Evolutionary conservation across 2,888 invertebrate genomes (phyloP), one percentile per base, ranked within the genome.

Genomic region (Temnothorax rugatulus): DNA sequence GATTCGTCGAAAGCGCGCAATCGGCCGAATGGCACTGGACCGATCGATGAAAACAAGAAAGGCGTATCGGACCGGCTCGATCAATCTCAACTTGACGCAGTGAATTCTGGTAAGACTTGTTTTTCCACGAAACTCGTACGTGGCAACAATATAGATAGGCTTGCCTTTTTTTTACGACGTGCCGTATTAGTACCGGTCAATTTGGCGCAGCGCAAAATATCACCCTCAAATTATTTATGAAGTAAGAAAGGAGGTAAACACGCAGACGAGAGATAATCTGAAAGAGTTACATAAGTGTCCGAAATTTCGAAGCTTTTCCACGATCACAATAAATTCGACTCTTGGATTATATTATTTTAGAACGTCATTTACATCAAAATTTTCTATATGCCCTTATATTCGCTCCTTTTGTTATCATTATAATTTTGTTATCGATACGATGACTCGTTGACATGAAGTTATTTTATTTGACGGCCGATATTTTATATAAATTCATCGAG

Each of bases 1-100:
- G 18, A 59, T 71, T 71, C 79, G 38, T 54, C 71, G 59, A 81
- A 71, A 81, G 59, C 25, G 38, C 47, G 47, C 79, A 54, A 54
- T 66, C 41, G 52, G 13, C 44, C 57, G 71, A 79, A 44, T 47
- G 18, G 13, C 15, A 54, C 34, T 21, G 69, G 59, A 57, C 21
- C 34, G 63, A 82, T 82, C 75, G 75, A 50, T 29, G 47, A 9
- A 59, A 61, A 71, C 59, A 81, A 81, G 59, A 59, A 82, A 76
- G 21, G 75, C 41, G 59, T 83, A 71, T 71, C 71, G 71, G 38
- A 29, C 66, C 54, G 57, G 54, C 74, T 85, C 86, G 83, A 88
- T 88, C 86, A 85, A 88, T 88, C 88, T 84, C 79, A 73, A 79
- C 77, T 76, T 64, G 83, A 84, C 83, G 54, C 76, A 63, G 57